Conservation (phyloP, 2,888 invertebrate species). For the Caenorhabditis sp. region DNA sequence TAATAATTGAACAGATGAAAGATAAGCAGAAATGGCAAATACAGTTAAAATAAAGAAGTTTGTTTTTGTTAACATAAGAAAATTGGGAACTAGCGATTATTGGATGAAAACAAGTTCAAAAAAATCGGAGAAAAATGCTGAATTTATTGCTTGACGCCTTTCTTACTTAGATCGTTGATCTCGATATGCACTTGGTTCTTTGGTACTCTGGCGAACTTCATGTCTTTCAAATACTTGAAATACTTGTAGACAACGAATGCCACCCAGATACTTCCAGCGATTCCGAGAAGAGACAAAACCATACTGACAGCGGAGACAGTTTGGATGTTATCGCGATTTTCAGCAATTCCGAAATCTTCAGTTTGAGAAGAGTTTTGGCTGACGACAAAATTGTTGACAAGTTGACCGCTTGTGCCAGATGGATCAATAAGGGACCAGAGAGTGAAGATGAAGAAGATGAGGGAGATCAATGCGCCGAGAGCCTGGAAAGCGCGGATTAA, state of each 20-base stretch:
- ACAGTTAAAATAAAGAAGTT: background rate
- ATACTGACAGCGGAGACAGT: conserved; percentile 41
- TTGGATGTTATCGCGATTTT: conserved; percentile 41
- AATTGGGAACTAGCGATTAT: conserved; percentile 6
- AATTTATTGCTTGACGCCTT: conserved; percentile 31
- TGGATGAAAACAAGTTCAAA: conserved; percentile 3
- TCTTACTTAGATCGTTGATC: conserved; percentile 46
- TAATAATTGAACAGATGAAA: background rate
- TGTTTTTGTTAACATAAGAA: conserved; percentile 12
- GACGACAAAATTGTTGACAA: conserved; percentile 47
- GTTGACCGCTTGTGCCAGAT: conserved; percentile 34
- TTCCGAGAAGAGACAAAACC: conserved; percentile 31
- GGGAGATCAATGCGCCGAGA: conserved; percentile 34
- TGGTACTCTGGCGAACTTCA: conserved; percentile 53
- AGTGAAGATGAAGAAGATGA: conserved; percentile 39
- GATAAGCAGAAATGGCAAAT: conserved; percentile 4
- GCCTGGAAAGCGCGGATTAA: too few relatives aligned
- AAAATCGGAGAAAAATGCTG: background rate
- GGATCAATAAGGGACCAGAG: conserved; percentile 56
- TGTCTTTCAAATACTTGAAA: conserved; percentile 47
- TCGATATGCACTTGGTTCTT: conserved; percentile 51
- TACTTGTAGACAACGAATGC: conserved; percentile 53
- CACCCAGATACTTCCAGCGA: conserved; percentile 50
- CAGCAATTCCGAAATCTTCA: conserved; percentile 37
- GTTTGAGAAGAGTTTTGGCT: conserved; percentile 33